Evolutionary conservation across 2,888 invertebrate genomes (phyloP).

Genomic region (Drosophila quasianomalipes): DNA sequence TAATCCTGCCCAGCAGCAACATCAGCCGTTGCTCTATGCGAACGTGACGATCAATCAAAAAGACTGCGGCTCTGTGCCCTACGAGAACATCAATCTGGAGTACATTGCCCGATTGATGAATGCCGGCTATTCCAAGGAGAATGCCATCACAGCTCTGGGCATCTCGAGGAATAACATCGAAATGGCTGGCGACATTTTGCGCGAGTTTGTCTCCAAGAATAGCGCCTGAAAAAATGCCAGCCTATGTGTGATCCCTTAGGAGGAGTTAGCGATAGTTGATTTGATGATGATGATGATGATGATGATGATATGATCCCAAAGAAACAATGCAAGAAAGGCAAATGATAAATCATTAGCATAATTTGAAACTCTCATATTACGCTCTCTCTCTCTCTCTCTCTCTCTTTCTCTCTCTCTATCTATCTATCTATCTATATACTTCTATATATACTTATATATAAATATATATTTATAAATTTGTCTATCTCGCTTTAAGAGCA

Average conservation of each 20-base stretch:
- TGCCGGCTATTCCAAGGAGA: slow-evolving; percentile 96
- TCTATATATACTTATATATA: slow-evolving; percentile 23
- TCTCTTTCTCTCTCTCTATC: slow-evolving; percentile 17
- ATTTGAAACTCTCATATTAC: slow-evolving; percentile 50
- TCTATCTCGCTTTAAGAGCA: slow-evolving; percentile 67
- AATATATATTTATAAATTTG: slow-evolving; percentile 46
- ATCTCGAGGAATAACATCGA: slow-evolving; percentile 97
- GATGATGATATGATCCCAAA: slow-evolving; percentile 39
- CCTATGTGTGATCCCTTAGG: slow-evolving; percentile 34
- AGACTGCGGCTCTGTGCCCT: slow-evolving; percentile 87
- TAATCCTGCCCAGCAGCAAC: slow-evolving; percentile 61
- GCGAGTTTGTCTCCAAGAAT: slow-evolving; percentile 92
- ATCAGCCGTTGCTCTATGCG: slow-evolving; percentile 85
- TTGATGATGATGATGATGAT: slow-evolving; percentile 7
- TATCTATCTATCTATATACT: slow-evolving; percentile 8
- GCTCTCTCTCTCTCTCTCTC: slow-evolving; percentile 25
- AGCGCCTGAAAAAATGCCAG: slow-evolving; percentile 71
- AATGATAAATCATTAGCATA: slow-evolving; percentile 55
- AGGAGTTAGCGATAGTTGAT: slow-evolving; percentile 16
- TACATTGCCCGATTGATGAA: slow-evolving; percentile 94
- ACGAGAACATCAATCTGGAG: slow-evolving; percentile 96
- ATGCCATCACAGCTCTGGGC: slow-evolving; percentile 95
- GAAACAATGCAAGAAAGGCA: slow-evolving; percentile 46
- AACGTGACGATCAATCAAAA: slow-evolving; percentile 86
- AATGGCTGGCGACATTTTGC: slow-evolving; percentile 97